Conservation (phyloP, 1,140 invertebrate genomes). For the Muscidifurax raptorellus region DNA sequence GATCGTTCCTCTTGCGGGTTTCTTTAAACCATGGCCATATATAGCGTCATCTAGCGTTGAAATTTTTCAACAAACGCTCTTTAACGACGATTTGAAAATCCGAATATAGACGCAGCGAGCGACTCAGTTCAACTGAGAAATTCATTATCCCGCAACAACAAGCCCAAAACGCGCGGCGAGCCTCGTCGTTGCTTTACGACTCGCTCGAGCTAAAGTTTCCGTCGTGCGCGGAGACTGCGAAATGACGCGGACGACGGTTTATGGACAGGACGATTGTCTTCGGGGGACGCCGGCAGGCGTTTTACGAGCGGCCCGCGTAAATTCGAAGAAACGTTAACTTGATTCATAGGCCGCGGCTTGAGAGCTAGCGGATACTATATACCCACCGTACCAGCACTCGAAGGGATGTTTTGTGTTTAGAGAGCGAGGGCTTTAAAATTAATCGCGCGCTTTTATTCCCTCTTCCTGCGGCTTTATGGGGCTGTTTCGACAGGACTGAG, state of each 20-base stretch:
- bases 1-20: too few relatives aligned
- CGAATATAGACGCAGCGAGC: not conserved
- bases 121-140: not conserved
- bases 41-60: not conserved
- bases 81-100: not conserved
- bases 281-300: not conserved
- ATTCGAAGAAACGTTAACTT: constrained; percentile 40
- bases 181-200: constrained; percentile 28
- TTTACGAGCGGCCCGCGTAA: constrained; percentile 30
- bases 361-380: not conserved
- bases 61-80: not conserved
- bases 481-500: not conserved
- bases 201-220: constrained; percentile 6
- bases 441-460: constrained; percentile 33
- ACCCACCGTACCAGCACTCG: not conserved
- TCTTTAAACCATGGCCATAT: too few relatives aligned
- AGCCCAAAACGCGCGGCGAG: not conserved
- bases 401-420: constrained; percentile 25
- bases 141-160: not conserved
- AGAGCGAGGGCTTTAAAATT: constrained; percentile 34
- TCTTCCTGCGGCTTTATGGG: not conserved
- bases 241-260: constrained; percentile 39
- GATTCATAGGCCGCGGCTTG: constrained; percentile 33
- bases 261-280: constrained; percentile 44
- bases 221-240: not conserved